A percentile compares a stretch with the other conserved stretches of the same genome.
These are phyloP conservation scores for Hypocryptadius cinnamomeus DNA, from an alignment of 2,113 vertebrate species.

Conservation along the genomic window DNA sequence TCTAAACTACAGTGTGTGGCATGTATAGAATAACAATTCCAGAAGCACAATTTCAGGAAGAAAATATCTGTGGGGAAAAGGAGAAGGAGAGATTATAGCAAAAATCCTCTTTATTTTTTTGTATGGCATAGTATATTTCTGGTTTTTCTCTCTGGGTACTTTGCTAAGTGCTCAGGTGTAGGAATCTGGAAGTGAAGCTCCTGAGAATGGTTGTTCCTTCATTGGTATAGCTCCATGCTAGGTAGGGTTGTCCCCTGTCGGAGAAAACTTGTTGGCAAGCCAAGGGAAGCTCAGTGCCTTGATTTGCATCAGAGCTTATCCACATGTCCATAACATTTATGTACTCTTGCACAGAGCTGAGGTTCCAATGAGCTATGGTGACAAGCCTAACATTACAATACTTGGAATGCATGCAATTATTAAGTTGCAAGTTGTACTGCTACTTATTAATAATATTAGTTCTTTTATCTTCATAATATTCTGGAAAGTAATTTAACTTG, in stretches of 20 bases:
- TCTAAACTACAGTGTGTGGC: not conserved
- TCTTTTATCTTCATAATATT: not conserved
- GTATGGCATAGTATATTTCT: not conserved
- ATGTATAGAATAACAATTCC: not conserved
- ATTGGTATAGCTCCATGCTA: not conserved
- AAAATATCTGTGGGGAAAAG: not conserved
- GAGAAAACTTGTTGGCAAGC: not conserved
- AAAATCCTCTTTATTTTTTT: not conserved
- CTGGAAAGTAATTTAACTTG: not conserved
- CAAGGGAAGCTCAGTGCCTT: not conserved
- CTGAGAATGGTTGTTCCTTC: not conserved
- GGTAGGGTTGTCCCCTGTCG: not conserved
- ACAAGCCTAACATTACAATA: not conserved
- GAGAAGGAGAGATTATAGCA: not conserved
- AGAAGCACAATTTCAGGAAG: not conserved
- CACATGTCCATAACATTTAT: not conserved
- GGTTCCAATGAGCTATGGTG: not conserved
- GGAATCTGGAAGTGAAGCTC: not conserved
- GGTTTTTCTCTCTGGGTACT: not conserved
- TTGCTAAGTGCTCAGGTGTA: not conserved
- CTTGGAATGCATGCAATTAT: not conserved
- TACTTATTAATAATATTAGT: not conserved
- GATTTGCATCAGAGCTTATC: not conserved
- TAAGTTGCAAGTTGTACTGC: not conserved
- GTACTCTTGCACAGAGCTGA: not conserved